A percentile compares a stretch with the other conserved stretches of the same genome.
Conservation (phyloP, 2,888 invertebrate genomes). For the Ormia ochracea region DNA sequence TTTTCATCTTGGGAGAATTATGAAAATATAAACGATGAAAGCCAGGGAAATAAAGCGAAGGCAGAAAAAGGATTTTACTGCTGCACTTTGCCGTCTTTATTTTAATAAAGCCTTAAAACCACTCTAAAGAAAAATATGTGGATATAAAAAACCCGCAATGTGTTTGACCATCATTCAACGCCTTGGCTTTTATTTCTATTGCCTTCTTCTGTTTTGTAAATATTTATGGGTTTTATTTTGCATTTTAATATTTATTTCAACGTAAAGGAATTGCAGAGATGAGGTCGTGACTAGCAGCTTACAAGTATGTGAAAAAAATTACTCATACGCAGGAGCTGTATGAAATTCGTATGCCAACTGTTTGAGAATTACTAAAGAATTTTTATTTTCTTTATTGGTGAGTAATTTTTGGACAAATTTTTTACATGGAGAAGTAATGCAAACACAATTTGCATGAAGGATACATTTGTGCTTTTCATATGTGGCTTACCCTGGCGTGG, state of each 20-base stretch:
- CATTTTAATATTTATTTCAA: conserved; percentile 30
- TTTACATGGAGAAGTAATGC: too few relatives aligned
- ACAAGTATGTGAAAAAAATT: too few relatives aligned
- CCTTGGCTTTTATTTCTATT: conserved; percentile 51
- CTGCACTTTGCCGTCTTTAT: conserved; percentile 9
- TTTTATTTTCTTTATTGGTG: too few relatives aligned
- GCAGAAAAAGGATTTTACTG: conserved; percentile 4
- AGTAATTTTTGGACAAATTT: too few relatives aligned
- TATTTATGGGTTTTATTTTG: conserved; percentile 31
- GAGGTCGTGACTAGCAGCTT: background rate
- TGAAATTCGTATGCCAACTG: too few relatives aligned
- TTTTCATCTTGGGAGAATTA: conserved; percentile 36
- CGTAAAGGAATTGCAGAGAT: background rate
- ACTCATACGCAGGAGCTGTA: too few relatives aligned
- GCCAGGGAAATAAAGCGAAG: background rate
- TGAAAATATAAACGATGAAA: background rate
- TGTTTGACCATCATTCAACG: conserved; percentile 57
- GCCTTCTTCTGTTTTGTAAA: conserved; percentile 14
- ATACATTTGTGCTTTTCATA: too few relatives aligned
- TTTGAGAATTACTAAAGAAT: too few relatives aligned
- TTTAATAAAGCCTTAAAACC: conserved; percentile 39
- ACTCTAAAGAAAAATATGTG: conserved; percentile 19
- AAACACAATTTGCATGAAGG: too few relatives aligned
- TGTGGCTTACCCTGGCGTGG: too few relatives aligned
- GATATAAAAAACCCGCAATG: conserved; percentile 42